These are phyloP conservation scores for Rhagoletis zephyria DNA, from an alignment of 1,140 invertebrate species.

Conservation along the genomic window DNA sequence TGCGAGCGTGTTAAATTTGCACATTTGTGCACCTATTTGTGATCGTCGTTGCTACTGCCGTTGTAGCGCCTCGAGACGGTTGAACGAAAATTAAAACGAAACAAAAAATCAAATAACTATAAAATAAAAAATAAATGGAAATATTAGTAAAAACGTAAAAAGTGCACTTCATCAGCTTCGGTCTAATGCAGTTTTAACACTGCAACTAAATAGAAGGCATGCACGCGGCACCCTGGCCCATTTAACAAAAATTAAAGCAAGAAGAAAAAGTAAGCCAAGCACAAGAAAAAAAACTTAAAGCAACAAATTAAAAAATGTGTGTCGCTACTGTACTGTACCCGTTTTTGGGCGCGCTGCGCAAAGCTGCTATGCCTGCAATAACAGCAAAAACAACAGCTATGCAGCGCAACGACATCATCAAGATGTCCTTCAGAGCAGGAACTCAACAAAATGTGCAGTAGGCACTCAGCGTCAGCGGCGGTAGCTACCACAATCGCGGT, in stretches of 20 bases:
- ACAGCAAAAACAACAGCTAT: neutral
- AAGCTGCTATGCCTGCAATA: neutral
- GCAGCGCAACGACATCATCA: slow-evolving; percentile 1
- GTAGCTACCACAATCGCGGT: slow-evolving; percentile 17
- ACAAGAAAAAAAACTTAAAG: too few relatives aligned
- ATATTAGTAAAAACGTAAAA: slow-evolving; percentile 28
- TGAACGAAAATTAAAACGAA: neutral
- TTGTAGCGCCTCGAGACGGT: slow-evolving; percentile 25
- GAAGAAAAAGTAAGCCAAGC: too few relatives aligned
- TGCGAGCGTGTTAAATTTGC: slow-evolving; percentile 48
- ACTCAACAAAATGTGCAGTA: slow-evolving; percentile 14
- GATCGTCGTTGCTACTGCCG: slow-evolving; percentile 38
- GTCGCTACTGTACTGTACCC: slow-evolving; percentile 12
- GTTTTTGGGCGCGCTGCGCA: slow-evolving; percentile 23
- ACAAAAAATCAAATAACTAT: neutral
- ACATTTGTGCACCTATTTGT: slow-evolving; percentile 48
- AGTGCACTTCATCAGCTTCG: neutral
- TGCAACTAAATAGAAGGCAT: neutral
- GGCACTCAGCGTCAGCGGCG: slow-evolving; percentile 1
- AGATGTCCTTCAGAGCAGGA: slow-evolving; percentile 51
- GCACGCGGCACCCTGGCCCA: slow-evolving; percentile 41
- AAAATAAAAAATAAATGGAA: neutral
- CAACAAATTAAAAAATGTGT: slow-evolving; percentile 7
- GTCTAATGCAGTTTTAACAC: neutral
- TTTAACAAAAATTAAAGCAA: neutral